phyloP scores from a whole-genome alignment of 1,140 invertebrate species.

The Papilio dardanus region DNA sequence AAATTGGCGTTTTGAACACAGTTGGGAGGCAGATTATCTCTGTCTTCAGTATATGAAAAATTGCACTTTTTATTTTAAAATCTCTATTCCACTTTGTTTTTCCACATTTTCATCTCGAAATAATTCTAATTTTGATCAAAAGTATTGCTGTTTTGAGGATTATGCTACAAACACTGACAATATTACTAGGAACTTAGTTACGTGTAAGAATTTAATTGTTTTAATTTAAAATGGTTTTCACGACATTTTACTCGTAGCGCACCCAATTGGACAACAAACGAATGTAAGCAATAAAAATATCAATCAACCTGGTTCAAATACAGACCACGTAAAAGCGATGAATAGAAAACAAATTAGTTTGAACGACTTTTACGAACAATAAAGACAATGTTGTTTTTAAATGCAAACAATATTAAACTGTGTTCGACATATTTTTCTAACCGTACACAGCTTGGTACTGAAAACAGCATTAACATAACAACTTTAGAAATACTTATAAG shows the following conservation, averaged over 20 bases:
- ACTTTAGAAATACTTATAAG: background rate
- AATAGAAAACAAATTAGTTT: background rate
- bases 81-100: constrained; percentile 16
- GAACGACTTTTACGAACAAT: constrained; percentile 10
- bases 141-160: background rate
- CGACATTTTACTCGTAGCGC: constrained; percentile 3
- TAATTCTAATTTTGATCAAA: background rate
- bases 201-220: background rate
- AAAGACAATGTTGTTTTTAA: background rate
- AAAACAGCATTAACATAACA: background rate
- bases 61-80: constrained; percentile 18
- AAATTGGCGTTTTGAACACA: constrained; percentile 33
- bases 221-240: background rate
- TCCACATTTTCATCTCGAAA: background rate
- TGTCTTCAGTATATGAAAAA: constrained; percentile 18
- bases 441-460: background rate
- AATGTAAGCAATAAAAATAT: constrained; percentile 14
- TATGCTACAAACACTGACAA: background rate
- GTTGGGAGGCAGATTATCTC: constrained; percentile 27
- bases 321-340: background rate
- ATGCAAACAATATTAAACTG: background rate
- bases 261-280: background rate
- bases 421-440: background rate
- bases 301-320: constrained; percentile 13
- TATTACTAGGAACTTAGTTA: background rate